Conservation (phyloP, 2,888 invertebrate genomes). For the Erebia aethiops region DNA sequence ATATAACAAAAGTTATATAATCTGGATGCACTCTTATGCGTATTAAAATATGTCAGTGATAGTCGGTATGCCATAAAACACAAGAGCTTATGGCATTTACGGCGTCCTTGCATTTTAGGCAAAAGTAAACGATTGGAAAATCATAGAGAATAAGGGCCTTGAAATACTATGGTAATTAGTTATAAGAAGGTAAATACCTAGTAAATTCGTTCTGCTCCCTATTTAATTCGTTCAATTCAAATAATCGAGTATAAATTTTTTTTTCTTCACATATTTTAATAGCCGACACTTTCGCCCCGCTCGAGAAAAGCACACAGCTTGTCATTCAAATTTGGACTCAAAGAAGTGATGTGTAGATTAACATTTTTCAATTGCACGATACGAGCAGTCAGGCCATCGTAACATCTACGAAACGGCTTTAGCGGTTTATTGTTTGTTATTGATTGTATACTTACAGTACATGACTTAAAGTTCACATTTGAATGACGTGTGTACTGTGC, state of each 20-base stretch:
- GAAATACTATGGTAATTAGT: constrained; percentile 22
- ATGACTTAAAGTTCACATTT: not conserved
- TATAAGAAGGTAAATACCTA: constrained; percentile 41
- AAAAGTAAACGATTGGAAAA: not conserved
- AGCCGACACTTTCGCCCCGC: not conserved
- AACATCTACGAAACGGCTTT: too few relatives aligned
- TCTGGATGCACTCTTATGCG: too few relatives aligned
- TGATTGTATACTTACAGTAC: not conserved
- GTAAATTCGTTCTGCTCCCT: constrained; percentile 49
- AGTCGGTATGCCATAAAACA: too few relatives aligned
- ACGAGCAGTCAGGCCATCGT: too few relatives aligned
- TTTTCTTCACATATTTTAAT: not conserved
- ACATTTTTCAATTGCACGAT: not conserved
- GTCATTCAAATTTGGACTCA: not conserved
- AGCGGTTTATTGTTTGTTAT: too few relatives aligned
- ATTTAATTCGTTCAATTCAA: constrained; percentile 32
- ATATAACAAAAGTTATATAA: too few relatives aligned
- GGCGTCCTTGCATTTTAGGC: not conserved
- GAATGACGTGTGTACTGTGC: not conserved
- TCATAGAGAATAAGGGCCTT: not conserved
- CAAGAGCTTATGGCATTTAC: too few relatives aligned
- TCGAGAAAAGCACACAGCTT: not conserved
- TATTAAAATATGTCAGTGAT: too few relatives aligned
- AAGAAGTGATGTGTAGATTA: not conserved
- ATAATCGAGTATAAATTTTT: not conserved